These are phyloP conservation scores for Knipowitschia caucasica DNA, from an alignment of 2,797 vertebrate genomes.

Conservation along the genomic window DNA sequence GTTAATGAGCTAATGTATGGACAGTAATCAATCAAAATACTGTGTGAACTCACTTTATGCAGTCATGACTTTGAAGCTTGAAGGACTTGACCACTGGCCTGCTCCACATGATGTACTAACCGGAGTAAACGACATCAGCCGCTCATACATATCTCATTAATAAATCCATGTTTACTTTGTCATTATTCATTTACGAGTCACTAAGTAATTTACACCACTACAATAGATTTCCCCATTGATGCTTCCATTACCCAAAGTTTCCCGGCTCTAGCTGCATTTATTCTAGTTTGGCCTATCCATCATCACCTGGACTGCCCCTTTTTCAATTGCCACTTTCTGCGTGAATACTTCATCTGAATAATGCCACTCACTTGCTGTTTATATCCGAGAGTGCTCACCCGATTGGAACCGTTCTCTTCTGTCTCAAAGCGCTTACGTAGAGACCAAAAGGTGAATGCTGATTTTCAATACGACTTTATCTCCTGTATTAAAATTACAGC, in stretches of 20 bases:
- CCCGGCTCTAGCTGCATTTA: constrained; percentile 31
- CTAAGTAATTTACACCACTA: constrained; percentile 22
- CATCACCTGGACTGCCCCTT: constrained; percentile 34
- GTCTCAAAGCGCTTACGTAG: constrained; percentile 8
- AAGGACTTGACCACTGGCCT: neutral
- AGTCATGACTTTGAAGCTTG: neutral
- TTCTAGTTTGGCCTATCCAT: constrained; percentile 24
- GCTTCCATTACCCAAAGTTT: constrained; percentile 24
- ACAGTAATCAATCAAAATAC: neutral
- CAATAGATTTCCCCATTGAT: constrained; percentile 31
- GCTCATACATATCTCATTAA: neutral
- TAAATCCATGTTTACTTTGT: constrained; percentile 6
- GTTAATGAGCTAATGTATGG: too few species aligned
- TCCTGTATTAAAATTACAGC: neutral
- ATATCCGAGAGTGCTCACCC: constrained; percentile 3
- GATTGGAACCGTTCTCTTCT: constrained; percentile 16
- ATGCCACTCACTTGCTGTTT: constrained; percentile 8
- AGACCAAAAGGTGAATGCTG: constrained; percentile 17
- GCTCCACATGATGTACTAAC: neutral
- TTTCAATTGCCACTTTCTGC: constrained; percentile 24
- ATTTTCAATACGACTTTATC: constrained; percentile 3
- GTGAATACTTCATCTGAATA: constrained; percentile 31
- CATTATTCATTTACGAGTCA: constrained; percentile 17
- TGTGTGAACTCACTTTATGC: neutral
- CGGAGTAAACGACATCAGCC: neutral